Conservation (phyloP, 2,113 vertebrate genomes). For the Phylloscopus trochilus region DNA sequence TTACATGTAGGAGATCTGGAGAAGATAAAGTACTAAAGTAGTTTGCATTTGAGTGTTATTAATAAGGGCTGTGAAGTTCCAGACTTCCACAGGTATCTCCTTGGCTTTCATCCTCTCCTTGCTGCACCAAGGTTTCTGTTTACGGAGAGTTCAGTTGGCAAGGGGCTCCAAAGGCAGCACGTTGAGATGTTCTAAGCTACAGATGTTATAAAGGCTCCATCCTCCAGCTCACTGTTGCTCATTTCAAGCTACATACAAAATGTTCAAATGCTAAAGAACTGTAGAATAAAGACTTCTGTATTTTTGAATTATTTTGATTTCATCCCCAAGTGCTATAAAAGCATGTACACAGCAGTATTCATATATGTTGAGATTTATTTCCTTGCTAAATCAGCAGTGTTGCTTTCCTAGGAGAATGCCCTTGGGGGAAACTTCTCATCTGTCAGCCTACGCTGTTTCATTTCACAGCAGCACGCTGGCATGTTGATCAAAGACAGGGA, state of each 20-base stretch:
- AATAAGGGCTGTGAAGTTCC: neutral
- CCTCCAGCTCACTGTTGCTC: neutral
- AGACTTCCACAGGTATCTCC: neutral
- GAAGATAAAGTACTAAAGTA: neutral
- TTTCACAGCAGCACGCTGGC: neutral
- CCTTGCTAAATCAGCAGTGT: neutral
- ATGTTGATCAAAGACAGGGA: neutral
- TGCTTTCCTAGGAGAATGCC: neutral
- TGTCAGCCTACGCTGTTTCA: neutral
- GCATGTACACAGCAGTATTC: neutral
- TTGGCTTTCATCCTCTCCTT: neutral
- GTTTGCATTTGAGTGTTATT: neutral
- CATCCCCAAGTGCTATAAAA: neutral
- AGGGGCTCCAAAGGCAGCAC: neutral
- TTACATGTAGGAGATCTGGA: neutral
- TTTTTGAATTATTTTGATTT: slow-evolving; percentile 7
- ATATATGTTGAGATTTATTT: neutral
- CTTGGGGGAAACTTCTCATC: neutral
- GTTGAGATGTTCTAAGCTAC: neutral
- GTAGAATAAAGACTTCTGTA: neutral
- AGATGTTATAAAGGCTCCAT: neutral
- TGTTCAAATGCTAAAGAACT: neutral
- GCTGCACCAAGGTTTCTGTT: neutral
- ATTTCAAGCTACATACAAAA: neutral
- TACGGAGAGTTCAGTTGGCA: rapidly evolving